Percentiles rank a stretch among this genome's conserved stretches.
Conservation (phyloP, 92 coral and sea anemone species). For the Micromussa lordhowensis region DNA sequence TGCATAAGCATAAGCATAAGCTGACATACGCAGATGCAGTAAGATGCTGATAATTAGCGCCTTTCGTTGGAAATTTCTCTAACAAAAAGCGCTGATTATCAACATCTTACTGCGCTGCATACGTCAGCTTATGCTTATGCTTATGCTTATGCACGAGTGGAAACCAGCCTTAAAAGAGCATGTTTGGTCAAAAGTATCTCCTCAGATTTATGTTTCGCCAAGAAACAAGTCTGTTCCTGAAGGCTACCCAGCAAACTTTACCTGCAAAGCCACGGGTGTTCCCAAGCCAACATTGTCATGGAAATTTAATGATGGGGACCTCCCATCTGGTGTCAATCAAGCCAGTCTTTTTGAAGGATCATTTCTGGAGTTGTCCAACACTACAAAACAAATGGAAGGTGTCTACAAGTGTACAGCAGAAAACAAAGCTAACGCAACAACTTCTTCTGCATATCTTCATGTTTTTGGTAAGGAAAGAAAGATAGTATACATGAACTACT, state of each 20-base stretch:
- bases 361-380: not conserved
- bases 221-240: not conserved
- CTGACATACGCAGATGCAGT: too few relatives aligned
- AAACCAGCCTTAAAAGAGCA: too few relatives aligned
- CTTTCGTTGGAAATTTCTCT: too few relatives aligned
- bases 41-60: too few relatives aligned
- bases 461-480: not conserved
- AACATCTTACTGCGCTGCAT: too few relatives aligned
- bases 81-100: too few relatives aligned
- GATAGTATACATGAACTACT: too few relatives aligned
- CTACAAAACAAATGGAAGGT: not conserved
- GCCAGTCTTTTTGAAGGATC: not conserved
- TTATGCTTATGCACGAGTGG: too few relatives aligned
- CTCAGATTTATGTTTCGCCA: not conserved
- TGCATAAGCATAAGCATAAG: too few relatives aligned
- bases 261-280: not conserved
- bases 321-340: not conserved
- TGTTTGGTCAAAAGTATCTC: not conserved
- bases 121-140: too few relatives aligned
- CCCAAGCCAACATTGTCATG: conserved; percentile 4
- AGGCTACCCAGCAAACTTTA: not conserved
- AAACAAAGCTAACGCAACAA: not conserved
- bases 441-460: not conserved
- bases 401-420: not conserved
- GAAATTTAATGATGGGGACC: conserved; percentile 1